A percentile compares a stretch with the other conserved stretches of the same genome.
Conservation (phyloP, 2,113 vertebrate genomes). For the Pristiophorus japonicus region DNA sequence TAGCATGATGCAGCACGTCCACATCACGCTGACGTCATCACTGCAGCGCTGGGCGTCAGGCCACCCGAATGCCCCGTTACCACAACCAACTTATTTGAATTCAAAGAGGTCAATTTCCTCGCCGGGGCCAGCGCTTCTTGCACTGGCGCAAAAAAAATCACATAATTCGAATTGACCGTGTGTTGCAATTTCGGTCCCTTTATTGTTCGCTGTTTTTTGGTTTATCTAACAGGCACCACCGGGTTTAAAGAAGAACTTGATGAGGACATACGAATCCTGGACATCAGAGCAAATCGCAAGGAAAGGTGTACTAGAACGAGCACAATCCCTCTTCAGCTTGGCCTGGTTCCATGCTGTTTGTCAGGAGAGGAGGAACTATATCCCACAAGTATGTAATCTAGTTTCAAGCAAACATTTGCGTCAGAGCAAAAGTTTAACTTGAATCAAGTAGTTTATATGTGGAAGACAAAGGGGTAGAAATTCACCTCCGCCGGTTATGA, state of each 20-base stretch:
- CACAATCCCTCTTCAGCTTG: conserved; percentile 86
- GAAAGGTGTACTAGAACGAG: conserved; percentile 68
- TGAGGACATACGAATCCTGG: conserved; percentile 95
- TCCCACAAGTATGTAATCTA: conserved; percentile 74
- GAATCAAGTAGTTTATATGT: not conserved
- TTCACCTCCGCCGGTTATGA: too few species aligned
- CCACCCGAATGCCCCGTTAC: too few species aligned
- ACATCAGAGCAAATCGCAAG: conserved; percentile 82
- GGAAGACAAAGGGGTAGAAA: not conserved
- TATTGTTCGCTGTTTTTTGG: not conserved
- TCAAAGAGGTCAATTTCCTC: too few species aligned
- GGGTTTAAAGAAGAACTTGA: conserved; percentile 91
- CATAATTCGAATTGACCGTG: too few species aligned
- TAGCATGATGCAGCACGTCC: too few species aligned
- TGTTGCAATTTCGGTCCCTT: too few species aligned
- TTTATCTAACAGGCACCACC: conserved; percentile 72
- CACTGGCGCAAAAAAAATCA: too few species aligned
- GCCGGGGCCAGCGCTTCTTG: too few species aligned
- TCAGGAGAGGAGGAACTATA: conserved; percentile 95
- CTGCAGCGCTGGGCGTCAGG: too few species aligned
- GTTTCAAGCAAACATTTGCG: not conserved
- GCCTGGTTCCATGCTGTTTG: conserved; percentile 97
- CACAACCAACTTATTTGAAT: too few species aligned
- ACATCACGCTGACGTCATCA: too few species aligned
- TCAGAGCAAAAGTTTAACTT: not conserved